These are phyloP conservation scores for Drosophila heteroneura DNA, from an alignment of 2,888 invertebrate genomes.

Conservation along the genomic window DNA sequence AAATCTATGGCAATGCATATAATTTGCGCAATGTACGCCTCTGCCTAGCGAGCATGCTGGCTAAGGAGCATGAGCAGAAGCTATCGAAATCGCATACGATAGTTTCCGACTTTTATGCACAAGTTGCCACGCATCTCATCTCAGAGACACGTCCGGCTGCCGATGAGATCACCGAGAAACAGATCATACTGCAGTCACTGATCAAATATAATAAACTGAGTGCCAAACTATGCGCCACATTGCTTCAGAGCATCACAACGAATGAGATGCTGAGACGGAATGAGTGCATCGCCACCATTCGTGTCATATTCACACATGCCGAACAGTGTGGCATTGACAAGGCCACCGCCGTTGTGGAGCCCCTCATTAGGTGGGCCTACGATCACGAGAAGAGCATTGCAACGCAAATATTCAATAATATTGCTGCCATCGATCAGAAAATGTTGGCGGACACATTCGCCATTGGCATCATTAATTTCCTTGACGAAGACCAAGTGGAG, in stretches of 20 bases:
- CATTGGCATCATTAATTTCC: slow-evolving; percentile 82
- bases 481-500: slow-evolving; percentile 60
- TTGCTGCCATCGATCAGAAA: slow-evolving; percentile 69
- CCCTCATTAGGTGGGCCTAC: slow-evolving; percentile 76
- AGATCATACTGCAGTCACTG: slow-evolving; percentile 71
- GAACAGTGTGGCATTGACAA: slow-evolving; percentile 76
- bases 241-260: slow-evolving; percentile 72
- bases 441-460: slow-evolving; percentile 81
- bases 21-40: slow-evolving; percentile 71
- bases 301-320: slow-evolving; percentile 71
- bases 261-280: slow-evolving; percentile 75
- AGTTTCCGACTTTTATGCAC: slow-evolving; percentile 30
- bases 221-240: slow-evolving; percentile 50
- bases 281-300: slow-evolving; percentile 80
- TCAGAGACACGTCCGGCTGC: slow-evolving; percentile 55
- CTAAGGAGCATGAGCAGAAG: slow-evolving; percentile 48
- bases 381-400: slow-evolving; percentile 63
- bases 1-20: slow-evolving; percentile 63
- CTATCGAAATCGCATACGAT: slow-evolving; percentile 44
- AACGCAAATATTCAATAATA: slow-evolving; percentile 74
- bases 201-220: slow-evolving; percentile 69
- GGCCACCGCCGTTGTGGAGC: slow-evolving; percentile 63
- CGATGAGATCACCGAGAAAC: slow-evolving; percentile 78
- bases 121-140: slow-evolving; percentile 71
- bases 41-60: slow-evolving; percentile 66